Evolutionary conservation across 1,140 invertebrate species (phyloP).

Genomic region (Habropoda laboriosa): DNA sequence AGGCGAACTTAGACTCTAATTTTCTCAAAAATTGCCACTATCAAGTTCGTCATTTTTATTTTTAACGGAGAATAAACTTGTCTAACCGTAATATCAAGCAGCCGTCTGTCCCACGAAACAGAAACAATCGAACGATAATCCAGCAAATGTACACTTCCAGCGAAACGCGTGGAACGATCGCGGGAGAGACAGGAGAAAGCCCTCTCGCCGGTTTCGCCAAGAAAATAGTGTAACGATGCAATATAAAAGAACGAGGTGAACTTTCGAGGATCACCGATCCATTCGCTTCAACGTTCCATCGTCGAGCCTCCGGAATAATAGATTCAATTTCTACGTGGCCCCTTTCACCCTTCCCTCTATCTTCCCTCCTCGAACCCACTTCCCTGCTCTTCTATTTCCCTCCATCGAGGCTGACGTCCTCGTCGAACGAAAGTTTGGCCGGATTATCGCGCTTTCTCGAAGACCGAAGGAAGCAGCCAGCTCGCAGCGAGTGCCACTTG

Average conservation of each 20-base stretch:
- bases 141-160: background rate
- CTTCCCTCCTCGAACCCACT: background rate
- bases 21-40: too few species aligned
- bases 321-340: constrained; percentile 56
- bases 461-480: constrained; percentile 31
- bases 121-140: background rate
- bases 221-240: constrained; percentile 33
- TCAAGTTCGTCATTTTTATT: too few species aligned
- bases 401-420: constrained; percentile 10
- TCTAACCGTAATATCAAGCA: too few species aligned
- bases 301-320: constrained; percentile 49
- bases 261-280: constrained; percentile 35
- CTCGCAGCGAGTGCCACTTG: constrained; percentile 30
- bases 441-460: constrained; percentile 60
- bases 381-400: background rate
- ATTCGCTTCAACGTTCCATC: constrained; percentile 34
- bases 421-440: constrained; percentile 57
- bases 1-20: too few species aligned
- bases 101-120: background rate
- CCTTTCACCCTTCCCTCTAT: background rate
- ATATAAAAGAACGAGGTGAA: constrained; percentile 45
- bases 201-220: background rate
- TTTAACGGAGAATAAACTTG: too few species aligned
- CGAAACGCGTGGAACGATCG: background rate
- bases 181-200: background rate